A percentile compares a stretch with the other conserved stretches of the same genome.
Evolutionary conservation across 2,888 invertebrate species (phyloP).

Genomic region (Boloria selene): DNA sequence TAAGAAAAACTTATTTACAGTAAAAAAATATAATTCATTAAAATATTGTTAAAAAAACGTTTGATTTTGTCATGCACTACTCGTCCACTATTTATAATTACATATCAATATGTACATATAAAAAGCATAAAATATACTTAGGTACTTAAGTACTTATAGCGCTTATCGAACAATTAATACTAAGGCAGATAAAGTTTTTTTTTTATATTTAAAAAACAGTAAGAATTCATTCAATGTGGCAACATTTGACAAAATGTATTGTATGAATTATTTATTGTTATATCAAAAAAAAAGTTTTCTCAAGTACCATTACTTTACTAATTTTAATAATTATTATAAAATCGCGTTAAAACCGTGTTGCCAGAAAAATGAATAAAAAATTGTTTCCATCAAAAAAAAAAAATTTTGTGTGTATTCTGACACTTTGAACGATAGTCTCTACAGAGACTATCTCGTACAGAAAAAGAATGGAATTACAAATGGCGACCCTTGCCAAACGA

Average conservation of each 20-base stretch:
- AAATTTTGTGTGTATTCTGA: neutral
- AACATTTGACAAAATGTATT: too few species aligned
- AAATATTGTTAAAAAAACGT: slow-evolving; percentile 7
- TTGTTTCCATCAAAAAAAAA: neutral
- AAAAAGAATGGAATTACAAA: too few species aligned
- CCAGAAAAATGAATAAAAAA: neutral
- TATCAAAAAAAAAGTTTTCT: too few species aligned
- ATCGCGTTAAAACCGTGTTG: neutral
- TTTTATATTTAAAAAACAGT: neutral
- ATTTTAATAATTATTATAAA: neutral
- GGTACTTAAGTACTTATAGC: slow-evolving; percentile 7
- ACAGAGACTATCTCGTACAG: neutral
- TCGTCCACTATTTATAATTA: neutral
- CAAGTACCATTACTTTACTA: too few species aligned
- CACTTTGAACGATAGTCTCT: neutral
- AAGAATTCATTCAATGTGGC: too few species aligned
- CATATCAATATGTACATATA: slow-evolving; percentile 10
- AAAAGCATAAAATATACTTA: neutral
- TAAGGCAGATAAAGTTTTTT: neutral
- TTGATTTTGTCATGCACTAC: slow-evolving; percentile 17
- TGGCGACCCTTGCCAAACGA: too few species aligned
- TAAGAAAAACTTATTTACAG: slow-evolving; percentile 6
- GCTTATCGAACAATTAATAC: neutral
- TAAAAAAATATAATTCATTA: neutral
- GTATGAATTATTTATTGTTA: too few species aligned